Base-by-base conservation (phyloP, 2,797 vertebrate genomes). In the Rallus crepitans region DNA sequence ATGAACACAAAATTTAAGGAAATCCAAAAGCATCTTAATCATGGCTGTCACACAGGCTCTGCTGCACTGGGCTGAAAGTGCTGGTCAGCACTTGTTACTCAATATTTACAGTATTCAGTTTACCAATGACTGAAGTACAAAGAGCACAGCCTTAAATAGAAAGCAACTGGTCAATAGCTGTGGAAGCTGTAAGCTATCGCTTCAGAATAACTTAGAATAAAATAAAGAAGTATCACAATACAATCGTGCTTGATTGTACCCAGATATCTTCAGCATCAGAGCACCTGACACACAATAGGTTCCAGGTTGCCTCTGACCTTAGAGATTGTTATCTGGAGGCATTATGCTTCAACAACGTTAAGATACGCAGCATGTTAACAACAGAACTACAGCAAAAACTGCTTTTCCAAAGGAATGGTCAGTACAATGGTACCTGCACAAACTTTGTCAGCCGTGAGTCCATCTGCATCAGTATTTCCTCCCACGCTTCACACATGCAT, bases 401-500 rank as follows among this genome's bases (percentile, higher is more conserved):
- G 5, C 17, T 72, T 48, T 72, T 31, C 37, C 31, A 40, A 55
- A 73, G 63, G n/a, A 33, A 73, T 12, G 56, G 39, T n/a, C 33
- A 69, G 48, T 27, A n/a, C 24, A 17, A 25, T 11, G 28, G 48
- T 96, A 99, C 99, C 99, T 99, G 99, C 31, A 99, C 99, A 92
- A 99, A 99, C 95, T 99, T 99, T 37, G 99, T 99, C 64, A 99
- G 99, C 6, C 99, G 97, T 15, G 99, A 99, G 90, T 99, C 99
- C 99, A 99, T 99, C 97, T 99, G 99, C 99, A 99, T 99, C 87
- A 99, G 89, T 96, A 99, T 99, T 96, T 99, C 99, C 95, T 99
- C 99, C 99, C 99, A 99, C 0, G 99, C 99, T 93, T 99, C 99
- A 98, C 99, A 99, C 99, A 99, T 99, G 68, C 99, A 99, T 0